Evolutionary conservation across 2,797 vertebrate species (phyloP).

Genomic region (Loris lydekkerianus): DNA sequence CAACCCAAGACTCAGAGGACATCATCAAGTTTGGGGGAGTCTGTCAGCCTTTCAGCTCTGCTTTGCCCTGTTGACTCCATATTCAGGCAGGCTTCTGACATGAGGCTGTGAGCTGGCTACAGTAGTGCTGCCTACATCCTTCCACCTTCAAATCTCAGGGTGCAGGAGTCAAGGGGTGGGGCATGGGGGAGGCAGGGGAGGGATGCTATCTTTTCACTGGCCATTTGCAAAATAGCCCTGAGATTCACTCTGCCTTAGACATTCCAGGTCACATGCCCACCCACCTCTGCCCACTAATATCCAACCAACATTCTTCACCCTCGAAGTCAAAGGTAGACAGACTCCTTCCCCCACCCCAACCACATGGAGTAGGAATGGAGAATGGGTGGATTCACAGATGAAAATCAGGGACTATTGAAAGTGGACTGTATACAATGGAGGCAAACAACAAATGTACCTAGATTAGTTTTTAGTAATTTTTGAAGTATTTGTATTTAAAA

Average conservation of each 20-base stretch:
- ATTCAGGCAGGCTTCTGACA: background rate
- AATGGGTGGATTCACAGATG: background rate
- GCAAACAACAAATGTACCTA: background rate
- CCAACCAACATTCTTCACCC: background rate
- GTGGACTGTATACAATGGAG: background rate
- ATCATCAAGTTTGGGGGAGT: background rate
- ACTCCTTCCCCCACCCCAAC: background rate
- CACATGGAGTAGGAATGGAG: background rate
- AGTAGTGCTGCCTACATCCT: background rate
- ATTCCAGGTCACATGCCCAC: background rate
- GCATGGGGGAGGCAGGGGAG: background rate
- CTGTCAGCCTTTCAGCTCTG: background rate
- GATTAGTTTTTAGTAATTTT: background rate
- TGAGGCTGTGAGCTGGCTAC: background rate
- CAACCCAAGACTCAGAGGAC: background rate
- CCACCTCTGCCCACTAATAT: background rate
- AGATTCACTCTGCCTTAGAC: constrained; percentile 9
- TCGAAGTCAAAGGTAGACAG: background rate
- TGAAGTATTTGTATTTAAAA: background rate
- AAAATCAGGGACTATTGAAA: background rate
- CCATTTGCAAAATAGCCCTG: background rate
- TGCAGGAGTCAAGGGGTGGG: background rate
- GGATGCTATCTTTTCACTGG: background rate
- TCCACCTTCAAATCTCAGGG: background rate
- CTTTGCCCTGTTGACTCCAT: constrained; percentile 3